Conservation (phyloP, 2,888 invertebrate genomes). For the Eupithecia exiguata region DNA sequence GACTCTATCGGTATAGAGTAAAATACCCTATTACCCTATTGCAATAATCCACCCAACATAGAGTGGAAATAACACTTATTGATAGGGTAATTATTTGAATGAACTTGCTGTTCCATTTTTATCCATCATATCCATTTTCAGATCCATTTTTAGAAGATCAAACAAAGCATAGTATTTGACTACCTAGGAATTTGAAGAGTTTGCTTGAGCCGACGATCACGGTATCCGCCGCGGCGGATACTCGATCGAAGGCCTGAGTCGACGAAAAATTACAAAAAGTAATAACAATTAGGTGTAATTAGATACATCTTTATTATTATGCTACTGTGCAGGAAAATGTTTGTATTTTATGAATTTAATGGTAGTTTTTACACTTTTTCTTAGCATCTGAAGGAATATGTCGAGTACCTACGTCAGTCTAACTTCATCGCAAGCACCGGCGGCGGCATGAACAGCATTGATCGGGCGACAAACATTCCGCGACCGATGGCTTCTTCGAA, state of each 20-base stretch:
- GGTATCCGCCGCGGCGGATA: too few relatives aligned
- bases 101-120: too few relatives aligned
- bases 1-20: too few relatives aligned
- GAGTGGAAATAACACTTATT: too few relatives aligned
- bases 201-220: too few relatives aligned
- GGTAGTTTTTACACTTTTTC: conserved; percentile 67
- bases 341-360: not conserved
- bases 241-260: not conserved
- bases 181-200: too few relatives aligned
- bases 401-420: not conserved
- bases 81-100: too few relatives aligned
- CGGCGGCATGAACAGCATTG: not conserved
- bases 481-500: not conserved
- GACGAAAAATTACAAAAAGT: conserved; percentile 27
- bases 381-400: conserved; percentile 52
- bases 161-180: too few relatives aligned
- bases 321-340: not conserved
- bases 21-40: too few relatives aligned
- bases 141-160: too few relatives aligned
- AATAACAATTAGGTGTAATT: conserved; percentile 26
- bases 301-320: not conserved
- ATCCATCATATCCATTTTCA: too few relatives aligned
- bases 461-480: not conserved
- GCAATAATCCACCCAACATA: too few relatives aligned
- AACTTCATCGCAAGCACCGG: not conserved